These are phyloP conservation scores for Idaea straminata DNA, from an alignment of 2,888 invertebrate genomes.

Conservation along the genomic window DNA sequence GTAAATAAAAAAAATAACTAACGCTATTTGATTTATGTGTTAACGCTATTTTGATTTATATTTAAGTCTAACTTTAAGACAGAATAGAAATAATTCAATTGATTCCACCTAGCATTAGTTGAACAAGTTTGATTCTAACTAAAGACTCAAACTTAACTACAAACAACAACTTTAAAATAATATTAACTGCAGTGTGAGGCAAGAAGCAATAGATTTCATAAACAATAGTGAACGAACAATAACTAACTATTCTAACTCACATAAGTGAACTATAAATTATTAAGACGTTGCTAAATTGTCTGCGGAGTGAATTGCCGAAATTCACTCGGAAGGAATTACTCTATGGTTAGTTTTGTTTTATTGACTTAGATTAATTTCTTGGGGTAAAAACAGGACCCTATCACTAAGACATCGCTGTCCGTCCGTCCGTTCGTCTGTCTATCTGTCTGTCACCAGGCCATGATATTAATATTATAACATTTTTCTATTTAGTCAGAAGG, in stretches of 20 bases:
- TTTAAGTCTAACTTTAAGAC: not conserved
- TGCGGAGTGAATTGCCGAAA: not conserved
- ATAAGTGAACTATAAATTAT: not conserved
- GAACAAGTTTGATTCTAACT: not conserved
- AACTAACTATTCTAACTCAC: not conserved
- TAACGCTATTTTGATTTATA: too few species aligned
- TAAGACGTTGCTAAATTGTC: not conserved
- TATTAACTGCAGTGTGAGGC: not conserved
- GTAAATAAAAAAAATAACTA: too few species aligned
- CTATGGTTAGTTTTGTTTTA: conserved; percentile 10
- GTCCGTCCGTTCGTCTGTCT: too few species aligned
- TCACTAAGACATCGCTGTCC: too few species aligned
- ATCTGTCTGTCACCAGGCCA: too few species aligned
- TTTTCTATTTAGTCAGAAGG: too few species aligned
- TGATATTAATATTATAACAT: too few species aligned
- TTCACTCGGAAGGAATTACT: not conserved
- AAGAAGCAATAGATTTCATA: not conserved
- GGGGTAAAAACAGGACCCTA: too few species aligned
- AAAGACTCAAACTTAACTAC: not conserved
- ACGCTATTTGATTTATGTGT: too few species aligned
- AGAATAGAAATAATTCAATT: not conserved
- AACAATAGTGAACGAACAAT: not conserved
- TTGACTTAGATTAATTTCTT: too few species aligned
- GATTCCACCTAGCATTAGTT: not conserved
- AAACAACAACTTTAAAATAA: not conserved